Base-by-base conservation (phyloP, 2,888 invertebrate genomes). In the Rotaria magnacalcarata region DNA sequence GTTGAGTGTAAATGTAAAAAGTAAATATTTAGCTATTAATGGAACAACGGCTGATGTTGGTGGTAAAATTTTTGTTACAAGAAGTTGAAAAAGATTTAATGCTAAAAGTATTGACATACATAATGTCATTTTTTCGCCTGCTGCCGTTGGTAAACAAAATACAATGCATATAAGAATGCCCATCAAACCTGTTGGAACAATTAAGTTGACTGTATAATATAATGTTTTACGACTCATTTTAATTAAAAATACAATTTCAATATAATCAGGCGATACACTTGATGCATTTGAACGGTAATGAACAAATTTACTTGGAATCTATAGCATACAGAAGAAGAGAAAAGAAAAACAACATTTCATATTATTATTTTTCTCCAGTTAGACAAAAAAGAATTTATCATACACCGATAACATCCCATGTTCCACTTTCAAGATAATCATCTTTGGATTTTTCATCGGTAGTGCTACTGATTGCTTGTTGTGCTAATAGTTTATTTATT, bases 81-180 rank as follows among this genome's bases (percentile, higher is more conserved):
- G 80, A 34, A 85, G 52, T 47, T 54, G 93, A 92, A 99, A 99
- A 94, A 99, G 98, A 92, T 99, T 98, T 93, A 99, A 94, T 91
- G 99, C 98, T 91, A 99, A 95, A 89, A 99, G 93, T 94, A 99
- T 98, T 91, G 97, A 97, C 91, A 99, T 99, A 89, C 98, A 98
- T 85, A 92, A 89, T 6, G 92, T 93, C 88, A 92, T 92, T 89
- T 98, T 98, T 93, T 99, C 98, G 80, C 97, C 97, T 87, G 97
- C 98, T 92, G 99, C 99, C 43, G 99, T 97, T 47, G 99, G 99
- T 90, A 99, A 93, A 91, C 98, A 98, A 92, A 99, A 99, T 87
- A 98, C 98, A 89, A 98, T 93, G 80, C 98, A 96, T 91, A 97
- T 97, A 89, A 99, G 94, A 92, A 99, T 98, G 89, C 98, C 98